A percentile compares a stretch with the other conserved stretches of the same genome.
Conservation (phyloP, 1,140 invertebrate species). For the Lordiphosa stackelbergi region DNA sequence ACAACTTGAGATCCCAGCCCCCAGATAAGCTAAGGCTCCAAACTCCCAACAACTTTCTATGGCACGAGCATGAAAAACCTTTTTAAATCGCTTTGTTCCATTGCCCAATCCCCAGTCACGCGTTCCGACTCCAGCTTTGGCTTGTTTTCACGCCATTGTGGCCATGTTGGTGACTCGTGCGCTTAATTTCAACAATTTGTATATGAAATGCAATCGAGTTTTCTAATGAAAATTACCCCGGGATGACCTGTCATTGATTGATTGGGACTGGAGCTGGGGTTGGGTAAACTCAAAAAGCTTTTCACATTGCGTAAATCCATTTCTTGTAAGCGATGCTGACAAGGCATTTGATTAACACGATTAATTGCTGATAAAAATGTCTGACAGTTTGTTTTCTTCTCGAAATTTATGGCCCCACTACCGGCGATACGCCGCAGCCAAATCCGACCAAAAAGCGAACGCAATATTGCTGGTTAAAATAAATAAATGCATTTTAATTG, state of each 20-base stretch:
- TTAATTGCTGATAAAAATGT: constrained; percentile 75
- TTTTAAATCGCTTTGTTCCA: constrained; percentile 45
- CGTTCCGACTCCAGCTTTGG: constrained; percentile 45
- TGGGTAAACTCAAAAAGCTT: constrained; percentile 28
- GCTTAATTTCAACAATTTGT: constrained; percentile 73
- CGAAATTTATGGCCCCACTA: constrained; percentile 39
- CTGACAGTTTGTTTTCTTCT: constrained; percentile 61
- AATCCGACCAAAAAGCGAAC: background rate
- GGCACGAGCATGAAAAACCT: constrained; percentile 73
- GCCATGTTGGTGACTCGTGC: constrained; percentile 68
- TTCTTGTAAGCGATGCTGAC: constrained; percentile 71
- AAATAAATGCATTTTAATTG: constrained; percentile 43
- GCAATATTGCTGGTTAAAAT: constrained; percentile 13
- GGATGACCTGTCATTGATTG: constrained; percentile 61
- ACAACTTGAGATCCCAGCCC: constrained; percentile 64
- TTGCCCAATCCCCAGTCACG: constrained; percentile 44
- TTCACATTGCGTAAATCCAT: constrained; percentile 57
- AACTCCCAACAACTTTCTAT: constrained; percentile 50
- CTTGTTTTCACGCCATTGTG: constrained; percentile 69
- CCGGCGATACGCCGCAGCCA: constrained; percentile 36
- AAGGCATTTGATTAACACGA: constrained; percentile 75
- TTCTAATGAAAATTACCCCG: constrained; percentile 53
- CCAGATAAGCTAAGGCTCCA: constrained; percentile 45
- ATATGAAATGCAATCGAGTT: constrained; percentile 64
- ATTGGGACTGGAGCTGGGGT: constrained; percentile 25